Percentiles rank a stretch among this genome's conserved stretches.
Evolutionary conservation across 2,888 invertebrate genomes (phyloP).

Genomic region (Dicyrtomina minuta): DNA sequence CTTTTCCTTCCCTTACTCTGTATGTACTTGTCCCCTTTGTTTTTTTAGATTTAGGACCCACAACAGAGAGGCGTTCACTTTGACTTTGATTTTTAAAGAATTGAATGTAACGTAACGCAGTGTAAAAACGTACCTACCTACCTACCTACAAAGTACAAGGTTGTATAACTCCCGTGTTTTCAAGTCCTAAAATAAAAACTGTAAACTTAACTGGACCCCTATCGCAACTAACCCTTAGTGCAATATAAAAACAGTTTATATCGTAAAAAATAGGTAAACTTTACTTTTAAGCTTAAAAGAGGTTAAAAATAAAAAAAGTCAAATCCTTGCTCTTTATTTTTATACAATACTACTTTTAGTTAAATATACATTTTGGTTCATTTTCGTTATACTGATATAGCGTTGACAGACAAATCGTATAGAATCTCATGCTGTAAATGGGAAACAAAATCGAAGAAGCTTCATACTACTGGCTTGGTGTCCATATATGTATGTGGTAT

Average conservation of each 20-base stretch:
- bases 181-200: conserved; percentile 18
- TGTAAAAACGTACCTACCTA: not conserved
- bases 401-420: too few species aligned
- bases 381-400: too few species aligned
- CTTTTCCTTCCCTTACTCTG: not conserved
- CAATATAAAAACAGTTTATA: conserved; percentile 5
- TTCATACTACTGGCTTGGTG: too few species aligned
- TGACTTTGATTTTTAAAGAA: too few species aligned
- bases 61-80: too few species aligned
- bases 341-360: too few species aligned
- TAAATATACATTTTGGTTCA: too few species aligned
- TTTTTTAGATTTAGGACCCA: too few species aligned
- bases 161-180: not conserved
- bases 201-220: conserved; percentile 23
- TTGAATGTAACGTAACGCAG: too few species aligned
- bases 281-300: too few species aligned
- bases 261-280: not conserved
- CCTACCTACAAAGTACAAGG: not conserved
- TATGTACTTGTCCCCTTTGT: not conserved
- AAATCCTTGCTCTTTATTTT: not conserved
- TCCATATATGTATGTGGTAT: not conserved
- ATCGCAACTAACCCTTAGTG: not conserved
- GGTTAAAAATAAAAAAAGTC: not conserved
- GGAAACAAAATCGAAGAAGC: not conserved
- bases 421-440: not conserved